Evolutionary conservation across 2,113 vertebrate genomes (phyloP).

Genomic region (Delphinus delphis): DNA sequence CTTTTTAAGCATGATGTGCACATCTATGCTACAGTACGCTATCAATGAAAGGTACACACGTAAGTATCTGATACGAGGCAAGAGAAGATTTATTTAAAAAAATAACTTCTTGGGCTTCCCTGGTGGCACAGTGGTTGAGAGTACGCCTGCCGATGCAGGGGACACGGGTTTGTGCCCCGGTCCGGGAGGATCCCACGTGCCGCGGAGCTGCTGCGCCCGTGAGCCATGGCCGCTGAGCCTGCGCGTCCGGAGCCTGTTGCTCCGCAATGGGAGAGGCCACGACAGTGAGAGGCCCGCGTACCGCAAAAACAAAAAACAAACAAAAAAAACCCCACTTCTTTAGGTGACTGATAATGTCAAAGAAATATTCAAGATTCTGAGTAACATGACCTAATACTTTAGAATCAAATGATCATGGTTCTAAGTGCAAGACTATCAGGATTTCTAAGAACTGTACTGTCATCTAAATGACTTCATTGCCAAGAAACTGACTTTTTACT

Average conservation of each 20-base stretch:
- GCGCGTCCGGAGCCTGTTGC: too few relatives aligned
- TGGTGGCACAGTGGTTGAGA: too few relatives aligned
- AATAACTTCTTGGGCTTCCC: background rate
- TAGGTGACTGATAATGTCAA: background rate
- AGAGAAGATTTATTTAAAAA: background rate
- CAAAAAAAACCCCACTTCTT: background rate
- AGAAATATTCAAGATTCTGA: background rate
- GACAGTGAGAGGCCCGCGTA: too few relatives aligned
- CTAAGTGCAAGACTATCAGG: background rate
- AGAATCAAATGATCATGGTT: background rate
- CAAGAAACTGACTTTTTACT: background rate
- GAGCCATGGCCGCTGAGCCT: too few relatives aligned
- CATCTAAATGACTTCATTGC: background rate
- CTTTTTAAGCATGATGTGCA: background rate
- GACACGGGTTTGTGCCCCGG: too few relatives aligned
- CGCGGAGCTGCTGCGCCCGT: too few relatives aligned
- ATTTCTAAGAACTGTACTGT: background rate
- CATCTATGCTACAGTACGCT: background rate
- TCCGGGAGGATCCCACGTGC: too few relatives aligned
- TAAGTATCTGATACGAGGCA: background rate
- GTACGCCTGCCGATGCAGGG: too few relatives aligned
- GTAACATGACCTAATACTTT: background rate
- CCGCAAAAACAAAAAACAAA: too few relatives aligned
- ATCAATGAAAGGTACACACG: background rate
- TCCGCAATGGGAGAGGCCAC: too few relatives aligned